Percentiles rank a stretch among this genome's conserved stretches.
Conservation (phyloP, 2,888 invertebrate genomes). For the Malthinus flaveolus region DNA sequence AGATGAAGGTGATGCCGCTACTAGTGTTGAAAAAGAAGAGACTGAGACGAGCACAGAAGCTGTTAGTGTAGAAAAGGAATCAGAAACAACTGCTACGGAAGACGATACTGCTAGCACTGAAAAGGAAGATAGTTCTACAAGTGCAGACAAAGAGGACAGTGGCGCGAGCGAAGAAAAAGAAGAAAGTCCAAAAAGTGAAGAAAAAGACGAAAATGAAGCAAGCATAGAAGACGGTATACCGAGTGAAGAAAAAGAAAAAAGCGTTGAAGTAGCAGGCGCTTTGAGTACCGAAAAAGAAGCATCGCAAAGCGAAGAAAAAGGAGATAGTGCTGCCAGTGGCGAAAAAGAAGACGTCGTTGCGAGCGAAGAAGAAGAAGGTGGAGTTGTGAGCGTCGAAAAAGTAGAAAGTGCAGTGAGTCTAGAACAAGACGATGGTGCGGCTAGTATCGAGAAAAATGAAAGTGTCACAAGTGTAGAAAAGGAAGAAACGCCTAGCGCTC, state of each 20-base stretch:
- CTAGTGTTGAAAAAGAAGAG: constrained; percentile 15
- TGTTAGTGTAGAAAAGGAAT: constrained; percentile 23
- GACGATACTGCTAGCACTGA: constrained; percentile 20
- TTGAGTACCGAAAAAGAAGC: constrained; percentile 18
- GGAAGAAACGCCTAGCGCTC: constrained; percentile 41
- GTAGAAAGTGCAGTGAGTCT: constrained; percentile 42
- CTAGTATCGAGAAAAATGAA: constrained; percentile 55
- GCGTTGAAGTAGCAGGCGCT: constrained; percentile 15
- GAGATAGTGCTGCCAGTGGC: constrained; percentile 34
- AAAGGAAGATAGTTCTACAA: constrained; percentile 21
- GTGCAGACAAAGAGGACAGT: constrained; percentile 27
- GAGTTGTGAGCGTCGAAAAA: constrained; percentile 60
- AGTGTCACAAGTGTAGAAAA: constrained; percentile 60
- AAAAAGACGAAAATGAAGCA: constrained; percentile 28
- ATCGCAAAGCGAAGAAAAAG: constrained; percentile 24
- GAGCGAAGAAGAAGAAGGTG: constrained; percentile 55
- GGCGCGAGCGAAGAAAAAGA: constrained; percentile 2
- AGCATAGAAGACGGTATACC: constrained; percentile 16
- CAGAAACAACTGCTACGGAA: constrained; percentile 25
- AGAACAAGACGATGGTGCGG: constrained; percentile 31
- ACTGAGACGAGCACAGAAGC: constrained; percentile 20
- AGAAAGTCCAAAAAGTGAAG: constrained; percentile 33
- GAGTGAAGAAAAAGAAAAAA: constrained; percentile 2
- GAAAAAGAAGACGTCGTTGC: constrained; percentile 31
- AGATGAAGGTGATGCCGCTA: constrained; percentile 23